These are phyloP conservation scores for Entosphenus tridentatus DNA, from an alignment of 2,113 vertebrate genomes.

Conservation along the genomic window DNA sequence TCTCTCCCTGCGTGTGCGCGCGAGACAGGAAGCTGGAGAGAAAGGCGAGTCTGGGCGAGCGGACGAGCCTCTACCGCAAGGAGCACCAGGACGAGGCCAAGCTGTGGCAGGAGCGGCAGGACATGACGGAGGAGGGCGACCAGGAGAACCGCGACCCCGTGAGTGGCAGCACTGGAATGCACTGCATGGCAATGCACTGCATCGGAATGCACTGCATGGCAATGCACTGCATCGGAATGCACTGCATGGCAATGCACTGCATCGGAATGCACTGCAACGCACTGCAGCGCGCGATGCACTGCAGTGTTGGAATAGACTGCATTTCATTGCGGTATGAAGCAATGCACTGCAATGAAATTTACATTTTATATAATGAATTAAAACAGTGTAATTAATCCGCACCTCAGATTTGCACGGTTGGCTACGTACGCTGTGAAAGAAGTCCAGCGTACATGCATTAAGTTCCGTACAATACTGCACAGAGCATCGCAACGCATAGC, in stretches of 20 bases:
- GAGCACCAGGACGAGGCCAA: conserved; percentile 91
- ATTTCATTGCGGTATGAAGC: neutral
- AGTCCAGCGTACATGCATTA: neutral
- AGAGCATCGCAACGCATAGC: neutral
- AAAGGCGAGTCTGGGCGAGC: conserved; percentile 68
- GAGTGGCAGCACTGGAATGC: conserved; percentile 16
- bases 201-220: neutral
- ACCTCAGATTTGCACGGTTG: neutral
- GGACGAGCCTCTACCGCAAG: conserved; percentile 76
- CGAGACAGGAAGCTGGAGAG: conserved; percentile 62
- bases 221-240: neutral
- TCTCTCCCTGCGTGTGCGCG: no score
- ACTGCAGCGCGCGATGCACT: neutral
- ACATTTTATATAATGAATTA: neutral
- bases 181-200: neutral
- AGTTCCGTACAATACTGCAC: neutral
- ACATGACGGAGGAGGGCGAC: conserved; percentile 29
- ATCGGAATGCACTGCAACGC: neutral
- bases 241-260: neutral
- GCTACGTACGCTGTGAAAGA: neutral
- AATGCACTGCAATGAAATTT: neutral
- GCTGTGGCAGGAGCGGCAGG: conserved; percentile 59
- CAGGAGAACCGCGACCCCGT: conserved; percentile 52
- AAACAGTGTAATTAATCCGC: neutral
- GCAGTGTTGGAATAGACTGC: neutral